A percentile compares a stretch with the other conserved stretches of the same genome.
Evolutionary conservation across 2,797 vertebrate genomes (phyloP).

Genomic region (Capromys pilorides): DNA sequence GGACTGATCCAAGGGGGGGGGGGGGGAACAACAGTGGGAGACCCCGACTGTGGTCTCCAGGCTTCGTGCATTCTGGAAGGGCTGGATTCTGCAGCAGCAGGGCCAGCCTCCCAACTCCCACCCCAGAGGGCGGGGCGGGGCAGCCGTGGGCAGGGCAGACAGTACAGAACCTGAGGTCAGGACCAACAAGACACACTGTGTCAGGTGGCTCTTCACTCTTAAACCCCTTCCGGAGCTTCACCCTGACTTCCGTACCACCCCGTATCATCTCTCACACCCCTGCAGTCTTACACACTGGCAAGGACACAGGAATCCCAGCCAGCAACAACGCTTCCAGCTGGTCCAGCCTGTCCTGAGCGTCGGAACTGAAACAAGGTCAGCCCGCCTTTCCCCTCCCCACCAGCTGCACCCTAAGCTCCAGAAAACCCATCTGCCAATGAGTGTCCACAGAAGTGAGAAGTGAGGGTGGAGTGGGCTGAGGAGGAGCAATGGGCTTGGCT

Average conservation of each 20-base stretch:
- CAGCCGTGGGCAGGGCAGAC: neutral
- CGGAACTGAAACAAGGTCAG: neutral
- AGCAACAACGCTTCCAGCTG: neutral
- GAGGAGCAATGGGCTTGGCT: neutral
- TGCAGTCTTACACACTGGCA: neutral
- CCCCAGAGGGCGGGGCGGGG: neutral
- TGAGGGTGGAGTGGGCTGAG: neutral
- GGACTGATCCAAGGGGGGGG: neutral
- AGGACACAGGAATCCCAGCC: neutral
- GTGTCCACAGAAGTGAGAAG: neutral
- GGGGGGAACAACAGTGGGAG: neutral
- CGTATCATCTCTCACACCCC: neutral
- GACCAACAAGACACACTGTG: neutral
- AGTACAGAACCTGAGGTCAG: neutral
- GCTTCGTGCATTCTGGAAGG: rapidly evolving
- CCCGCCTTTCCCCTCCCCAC: neutral
- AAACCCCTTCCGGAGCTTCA: neutral
- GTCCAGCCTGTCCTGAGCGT: neutral
- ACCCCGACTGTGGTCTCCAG: rapidly evolving
- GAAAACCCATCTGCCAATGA: neutral
- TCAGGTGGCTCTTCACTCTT: neutral
- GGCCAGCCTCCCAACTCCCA: neutral
- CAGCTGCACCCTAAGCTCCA: neutral
- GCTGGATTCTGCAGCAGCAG: too few relatives aligned
- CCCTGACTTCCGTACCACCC: too few relatives aligned